Conservation (phyloP, 2,888 invertebrate species). For the Conops quadrifasciatus region DNA sequence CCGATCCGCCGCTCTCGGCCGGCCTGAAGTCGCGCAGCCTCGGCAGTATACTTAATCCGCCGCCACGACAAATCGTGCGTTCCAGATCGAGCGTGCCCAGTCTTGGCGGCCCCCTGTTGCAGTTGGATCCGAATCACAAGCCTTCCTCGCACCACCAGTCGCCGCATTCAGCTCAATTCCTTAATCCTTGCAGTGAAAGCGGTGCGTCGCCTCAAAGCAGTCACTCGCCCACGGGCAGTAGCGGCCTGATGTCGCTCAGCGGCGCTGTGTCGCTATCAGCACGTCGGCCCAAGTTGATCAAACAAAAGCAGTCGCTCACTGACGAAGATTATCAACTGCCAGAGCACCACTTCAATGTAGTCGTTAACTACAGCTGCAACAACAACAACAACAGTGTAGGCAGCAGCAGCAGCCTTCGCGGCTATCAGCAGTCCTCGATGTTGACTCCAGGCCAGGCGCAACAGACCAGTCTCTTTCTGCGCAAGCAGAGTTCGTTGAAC, state of each 20-base stretch:
- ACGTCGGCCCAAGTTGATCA: conserved; percentile 76
- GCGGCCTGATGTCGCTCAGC: conserved; percentile 9
- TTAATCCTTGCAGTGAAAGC: conserved; percentile 26
- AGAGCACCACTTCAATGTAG: conserved; percentile 56
- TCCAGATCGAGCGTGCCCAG: conserved; percentile 81
- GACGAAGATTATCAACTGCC: conserved; percentile 69
- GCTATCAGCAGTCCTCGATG: conserved; percentile 38
- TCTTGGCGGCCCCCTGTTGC: conserved; percentile 65
- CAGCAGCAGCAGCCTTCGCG: conserved; percentile 48
- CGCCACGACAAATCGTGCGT: conserved; percentile 75
- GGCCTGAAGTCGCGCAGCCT: conserved; percentile 84
- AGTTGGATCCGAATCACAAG: conserved; percentile 41
- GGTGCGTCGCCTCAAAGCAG: conserved; percentile 32
- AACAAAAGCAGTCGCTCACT: conserved; percentile 86
- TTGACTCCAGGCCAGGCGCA: conserved; percentile 44
- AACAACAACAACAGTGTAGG: conserved; percentile 55
- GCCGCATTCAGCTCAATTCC: conserved; percentile 38
- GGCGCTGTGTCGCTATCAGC: conserved; percentile 50
- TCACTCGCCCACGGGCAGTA: conserved; percentile 50
- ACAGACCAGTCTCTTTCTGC: conserved; percentile 61
- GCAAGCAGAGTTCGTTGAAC: conserved; percentile 86
- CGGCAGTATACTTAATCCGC: conserved; percentile 81
- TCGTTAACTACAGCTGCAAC: conserved; percentile 55
- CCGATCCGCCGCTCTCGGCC: conserved; percentile 70
- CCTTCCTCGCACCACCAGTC: conserved; percentile 9